A percentile compares a stretch with the other conserved stretches of the same genome.
Conservation (phyloP, 2,888 invertebrate genomes). For the Drosophila flavopinicola region DNA sequence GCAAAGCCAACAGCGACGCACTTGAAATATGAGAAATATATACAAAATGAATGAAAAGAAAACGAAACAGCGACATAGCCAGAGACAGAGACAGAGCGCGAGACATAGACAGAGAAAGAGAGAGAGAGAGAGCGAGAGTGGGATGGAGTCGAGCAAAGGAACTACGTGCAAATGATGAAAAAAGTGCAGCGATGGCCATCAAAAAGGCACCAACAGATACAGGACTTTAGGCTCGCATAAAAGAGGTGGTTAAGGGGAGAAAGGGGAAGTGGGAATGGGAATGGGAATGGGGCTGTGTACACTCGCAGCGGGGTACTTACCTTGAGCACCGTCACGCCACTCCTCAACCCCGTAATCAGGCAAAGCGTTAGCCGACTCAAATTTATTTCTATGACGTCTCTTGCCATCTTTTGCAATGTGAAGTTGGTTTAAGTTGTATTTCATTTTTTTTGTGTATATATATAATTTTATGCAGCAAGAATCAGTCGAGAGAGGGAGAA, state of each 20-base stretch:
- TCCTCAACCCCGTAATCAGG: conserved; percentile 90
- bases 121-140: conserved; percentile 2
- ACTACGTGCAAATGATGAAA: conserved; percentile 57
- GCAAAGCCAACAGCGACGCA: conserved; percentile 48
- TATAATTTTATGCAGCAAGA: conserved; percentile 70
- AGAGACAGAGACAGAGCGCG: not conserved
- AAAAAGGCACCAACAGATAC: conserved; percentile 50
- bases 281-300: conserved; percentile 1
- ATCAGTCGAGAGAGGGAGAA: conserved; percentile 45
- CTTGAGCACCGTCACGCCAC: conserved; percentile 87
- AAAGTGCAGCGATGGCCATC: conserved; percentile 51
- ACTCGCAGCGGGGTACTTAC: conserved; percentile 62
- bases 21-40: conserved; percentile 54
- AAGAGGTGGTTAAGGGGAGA: not conserved
- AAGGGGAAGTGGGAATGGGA: not conserved
- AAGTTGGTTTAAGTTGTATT: conserved; percentile 43
- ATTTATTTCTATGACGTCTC: conserved; percentile 84
- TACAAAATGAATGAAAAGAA: conserved; percentile 58
- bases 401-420: conserved; percentile 81
- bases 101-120: not conserved
- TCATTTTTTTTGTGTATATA: conserved; percentile 37
- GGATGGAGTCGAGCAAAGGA: conserved; percentile 1
- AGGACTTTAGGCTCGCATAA: conserved; percentile 11
- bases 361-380: conserved; percentile 87
- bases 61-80: conserved; percentile 51